Conservation (phyloP, 2,888 invertebrate species). For the Morinoia aosen region DNA sequence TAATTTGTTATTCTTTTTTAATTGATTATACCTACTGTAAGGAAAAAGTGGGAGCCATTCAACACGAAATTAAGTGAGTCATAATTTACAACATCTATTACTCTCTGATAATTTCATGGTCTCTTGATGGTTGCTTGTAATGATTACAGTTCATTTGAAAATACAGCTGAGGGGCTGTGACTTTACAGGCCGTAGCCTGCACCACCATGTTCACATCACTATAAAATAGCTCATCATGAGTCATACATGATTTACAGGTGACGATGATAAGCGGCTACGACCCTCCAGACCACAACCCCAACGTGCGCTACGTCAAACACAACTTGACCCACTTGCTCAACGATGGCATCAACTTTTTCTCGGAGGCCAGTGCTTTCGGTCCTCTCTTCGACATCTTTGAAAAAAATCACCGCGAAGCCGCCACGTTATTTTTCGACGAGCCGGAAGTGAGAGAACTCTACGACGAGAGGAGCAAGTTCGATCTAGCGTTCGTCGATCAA, state of each 20-base stretch:
- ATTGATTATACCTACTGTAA: no score
- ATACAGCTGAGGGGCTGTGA: no score
- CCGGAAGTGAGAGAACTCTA: conserved; percentile 57
- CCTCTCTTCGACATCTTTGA: conserved; percentile 32
- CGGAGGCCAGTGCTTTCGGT: not conserved
- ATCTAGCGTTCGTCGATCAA: conserved; percentile 56
- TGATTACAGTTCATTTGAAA: no score
- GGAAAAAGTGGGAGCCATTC: no score
- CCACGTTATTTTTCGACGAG: conserved; percentile 56
- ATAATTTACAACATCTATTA: no score
- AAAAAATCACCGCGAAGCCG: conserved; percentile 20
- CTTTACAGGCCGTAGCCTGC: no score
- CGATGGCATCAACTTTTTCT: conserved; percentile 56
- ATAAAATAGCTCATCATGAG: no score
- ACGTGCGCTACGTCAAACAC: conserved; percentile 51
- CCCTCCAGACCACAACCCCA: not conserved
- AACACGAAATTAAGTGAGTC: no score
- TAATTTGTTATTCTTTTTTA: no score
- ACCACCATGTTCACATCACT: no score
- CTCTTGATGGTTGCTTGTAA: no score
- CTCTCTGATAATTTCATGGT: no score
- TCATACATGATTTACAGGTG: not conserved
- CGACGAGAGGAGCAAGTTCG: conserved; percentile 58
- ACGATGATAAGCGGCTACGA: not conserved
- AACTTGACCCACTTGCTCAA: conserved; percentile 31